These are phyloP conservation scores for Passer montanus DNA, from an alignment of 2,113 vertebrate genomes.

Conservation along the genomic window DNA sequence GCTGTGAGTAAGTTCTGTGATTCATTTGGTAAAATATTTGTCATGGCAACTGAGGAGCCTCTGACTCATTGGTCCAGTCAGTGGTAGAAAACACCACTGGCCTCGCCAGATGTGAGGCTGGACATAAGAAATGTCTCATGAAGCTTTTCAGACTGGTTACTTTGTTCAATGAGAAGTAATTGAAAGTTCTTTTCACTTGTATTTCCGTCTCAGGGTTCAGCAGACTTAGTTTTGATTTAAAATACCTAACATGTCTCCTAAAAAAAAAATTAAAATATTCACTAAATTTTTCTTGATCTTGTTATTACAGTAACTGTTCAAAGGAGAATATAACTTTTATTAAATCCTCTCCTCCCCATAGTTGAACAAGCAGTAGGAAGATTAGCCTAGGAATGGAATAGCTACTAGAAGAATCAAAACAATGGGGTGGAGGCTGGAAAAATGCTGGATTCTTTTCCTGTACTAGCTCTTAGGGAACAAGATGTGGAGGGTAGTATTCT, in stretches of 20 bases:
- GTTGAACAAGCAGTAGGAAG: background rate
- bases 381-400: background rate
- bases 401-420: background rate
- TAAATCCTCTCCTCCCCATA: background rate
- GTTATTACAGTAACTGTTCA: background rate
- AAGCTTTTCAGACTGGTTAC: background rate
- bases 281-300: background rate
- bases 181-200: background rate
- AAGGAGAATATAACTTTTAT: background rate
- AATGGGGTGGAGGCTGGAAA: background rate
- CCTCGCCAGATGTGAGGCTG: background rate
- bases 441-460: background rate
- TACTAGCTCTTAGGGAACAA: background rate
- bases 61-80: background rate
- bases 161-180: background rate
- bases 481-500: background rate
- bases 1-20: conserved; percentile 21
- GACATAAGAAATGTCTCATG: background rate
- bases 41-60: conserved; percentile 22
- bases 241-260: background rate
- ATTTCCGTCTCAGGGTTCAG: background rate
- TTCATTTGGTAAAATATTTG: conserved; percentile 14
- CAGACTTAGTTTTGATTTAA: background rate
- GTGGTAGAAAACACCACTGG: background rate
- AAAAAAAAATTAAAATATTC: background rate